Evolutionary conservation across 2,113 vertebrate genomes (phyloP).

Genomic region (Lota lota): DNA sequence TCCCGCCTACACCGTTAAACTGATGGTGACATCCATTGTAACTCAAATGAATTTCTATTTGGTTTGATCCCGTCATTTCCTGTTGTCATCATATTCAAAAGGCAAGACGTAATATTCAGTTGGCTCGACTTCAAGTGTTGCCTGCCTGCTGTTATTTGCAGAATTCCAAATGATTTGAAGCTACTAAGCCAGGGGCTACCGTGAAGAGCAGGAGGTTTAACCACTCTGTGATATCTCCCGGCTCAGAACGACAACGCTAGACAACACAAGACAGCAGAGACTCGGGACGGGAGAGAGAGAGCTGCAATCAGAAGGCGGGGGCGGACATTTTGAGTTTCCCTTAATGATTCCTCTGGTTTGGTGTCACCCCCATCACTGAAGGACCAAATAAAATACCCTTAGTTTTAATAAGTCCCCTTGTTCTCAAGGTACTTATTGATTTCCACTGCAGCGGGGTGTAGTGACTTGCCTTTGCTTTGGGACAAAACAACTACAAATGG

Average conservation of each 20-base stretch:
- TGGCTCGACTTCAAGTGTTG: not conserved
- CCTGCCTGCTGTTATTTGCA: conserved; percentile 2
- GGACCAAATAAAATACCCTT: conserved; percentile 19
- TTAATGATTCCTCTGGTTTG: conserved; percentile 66
- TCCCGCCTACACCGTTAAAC: not conserved
- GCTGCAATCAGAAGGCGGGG: conserved; percentile 47
- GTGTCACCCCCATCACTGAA: conserved; percentile 65
- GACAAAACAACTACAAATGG: conserved; percentile 71
- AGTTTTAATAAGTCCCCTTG: conserved; percentile 71
- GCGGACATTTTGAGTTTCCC: conserved; percentile 46
- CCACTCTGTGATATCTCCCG: not conserved
- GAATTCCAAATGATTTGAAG: conserved; percentile 3
- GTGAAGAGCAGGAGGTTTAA: not conserved
- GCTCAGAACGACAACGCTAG: conserved; percentile 43
- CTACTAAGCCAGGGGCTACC: not conserved
- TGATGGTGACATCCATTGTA: not conserved
- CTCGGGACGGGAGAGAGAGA: conserved; percentile 56
- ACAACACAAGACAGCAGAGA: conserved; percentile 36
- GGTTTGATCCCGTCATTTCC: not conserved
- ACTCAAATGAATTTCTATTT: not conserved
- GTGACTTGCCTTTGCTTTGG: conserved; percentile 56
- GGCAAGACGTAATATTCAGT: not conserved
- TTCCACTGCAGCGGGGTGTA: conserved; percentile 62
- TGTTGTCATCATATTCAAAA: not conserved
- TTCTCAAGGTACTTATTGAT: conserved; percentile 80